phyloP scores from a whole-genome alignment of 2,113 vertebrate genomes.

The Pituophis catenifer region DNA sequence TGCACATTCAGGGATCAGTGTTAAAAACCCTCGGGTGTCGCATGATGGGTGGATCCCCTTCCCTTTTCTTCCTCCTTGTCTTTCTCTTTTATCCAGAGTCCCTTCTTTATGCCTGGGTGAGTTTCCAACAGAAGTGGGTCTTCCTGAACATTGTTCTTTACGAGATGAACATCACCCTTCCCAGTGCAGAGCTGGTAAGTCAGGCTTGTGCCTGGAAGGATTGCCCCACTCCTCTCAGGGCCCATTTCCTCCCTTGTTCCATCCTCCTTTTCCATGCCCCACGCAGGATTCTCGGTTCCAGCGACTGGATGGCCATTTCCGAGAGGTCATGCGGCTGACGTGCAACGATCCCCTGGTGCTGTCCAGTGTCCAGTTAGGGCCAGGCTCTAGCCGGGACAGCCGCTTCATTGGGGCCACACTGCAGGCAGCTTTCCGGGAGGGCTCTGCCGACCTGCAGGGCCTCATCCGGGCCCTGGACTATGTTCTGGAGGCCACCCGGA shows the following conservation, averaged over 20 bases:
- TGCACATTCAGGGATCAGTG: not conserved
- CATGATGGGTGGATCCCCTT: not conserved
- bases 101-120: constrained; percentile 73
- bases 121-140: constrained; percentile 78
- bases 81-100: constrained; percentile 49
- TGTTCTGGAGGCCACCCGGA: constrained; percentile 63
- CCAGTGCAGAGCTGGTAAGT: constrained; percentile 73
- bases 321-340: constrained; percentile 67
- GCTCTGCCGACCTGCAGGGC: constrained; percentile 69
- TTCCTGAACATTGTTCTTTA: constrained; percentile 76
- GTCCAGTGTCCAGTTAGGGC: constrained; percentile 60
- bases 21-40: not conserved
- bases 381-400: constrained; percentile 33
- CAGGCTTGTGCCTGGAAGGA: not conserved
- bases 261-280: not conserved
- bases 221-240: not conserved
- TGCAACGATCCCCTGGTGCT: constrained; percentile 68
- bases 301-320: constrained; percentile 70
- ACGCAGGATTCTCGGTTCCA: constrained; percentile 71
- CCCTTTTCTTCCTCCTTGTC: not conserved
- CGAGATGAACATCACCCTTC: constrained; percentile 64
- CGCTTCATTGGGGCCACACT: constrained; percentile 62
- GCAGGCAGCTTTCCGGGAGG: constrained; percentile 57
- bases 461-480: constrained; percentile 68
- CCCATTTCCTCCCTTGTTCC: too few species aligned